Base-by-base conservation (phyloP, 2,888 invertebrate species). In the Exocentrus adspersus region DNA sequence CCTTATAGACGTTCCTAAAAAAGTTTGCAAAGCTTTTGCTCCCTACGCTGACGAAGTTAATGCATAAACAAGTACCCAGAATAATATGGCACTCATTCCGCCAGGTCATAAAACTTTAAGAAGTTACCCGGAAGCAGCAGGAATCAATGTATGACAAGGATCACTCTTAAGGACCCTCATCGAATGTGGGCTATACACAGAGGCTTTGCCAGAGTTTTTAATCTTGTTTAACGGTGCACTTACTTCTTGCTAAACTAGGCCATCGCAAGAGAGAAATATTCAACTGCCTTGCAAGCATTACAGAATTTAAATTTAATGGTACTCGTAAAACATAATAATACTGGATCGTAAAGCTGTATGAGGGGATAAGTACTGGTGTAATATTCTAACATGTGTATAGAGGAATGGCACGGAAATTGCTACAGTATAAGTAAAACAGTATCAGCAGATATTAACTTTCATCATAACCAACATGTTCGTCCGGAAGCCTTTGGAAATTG, bases 221-320 rank as follows among this genome's bases (percentile, higher is more conserved):
- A 77, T 76, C 75, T 74, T 75, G 75, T 75, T 75, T 77, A 76
- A 77, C 75, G 74, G 75, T 70, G 74, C 75, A 71, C 68, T 64
- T 71, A 67, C 59, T 71, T 71, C 66, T 70, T 62, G 68, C 52
- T 57, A 65, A 73, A 72, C 71, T 70, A 62, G 72, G 67, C 57
- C 69, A 67, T 69, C 62, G 63, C 64, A 28, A 37, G 24, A 54
- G 20, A 41, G 51, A 16, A 48, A 56, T 54, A 56, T 24, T 43
- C 45, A 14, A 43, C 45, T 43, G 42, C 54, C 54, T 54, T 41
- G 54, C 56, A 43, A 28, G 32, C 12, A 42, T 56, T 46, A 21
- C 46, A 30, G 20, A 57, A 57, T 46, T 46, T 32, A 46, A 57
- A 46, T 46, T 57, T 57, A 57, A 57, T 14, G 20, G 4, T 32